Conservation (phyloP, 2,888 invertebrate species). For the Limnephilus lunatus region DNA sequence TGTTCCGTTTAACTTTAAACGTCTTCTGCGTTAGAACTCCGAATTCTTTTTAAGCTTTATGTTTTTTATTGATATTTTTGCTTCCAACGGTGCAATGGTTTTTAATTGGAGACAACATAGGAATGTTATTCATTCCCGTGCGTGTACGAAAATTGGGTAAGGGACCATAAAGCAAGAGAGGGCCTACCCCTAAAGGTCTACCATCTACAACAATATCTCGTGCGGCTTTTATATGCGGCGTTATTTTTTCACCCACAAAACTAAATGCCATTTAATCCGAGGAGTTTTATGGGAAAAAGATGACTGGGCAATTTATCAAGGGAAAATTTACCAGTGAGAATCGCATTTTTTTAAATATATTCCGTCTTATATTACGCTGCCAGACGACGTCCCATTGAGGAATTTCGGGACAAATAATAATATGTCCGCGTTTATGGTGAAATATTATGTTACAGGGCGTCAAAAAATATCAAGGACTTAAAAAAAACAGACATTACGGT, state of each 20-base stretch:
- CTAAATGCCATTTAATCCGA: slow-evolving; percentile 63
- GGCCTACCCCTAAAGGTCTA: slow-evolving; percentile 48
- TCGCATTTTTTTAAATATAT: slow-evolving; percentile 48
- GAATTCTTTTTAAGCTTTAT: too few species aligned
- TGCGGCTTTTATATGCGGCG: slow-evolving; percentile 59
- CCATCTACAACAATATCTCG: slow-evolving; percentile 57
- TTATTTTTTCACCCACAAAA: slow-evolving; percentile 59
- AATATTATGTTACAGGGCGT: not conserved
- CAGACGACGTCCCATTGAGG: not conserved
- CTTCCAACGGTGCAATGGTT: not conserved
- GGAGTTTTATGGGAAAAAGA: slow-evolving; percentile 62
- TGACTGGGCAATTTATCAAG: slow-evolving; percentile 64
- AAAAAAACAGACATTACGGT: not conserved
- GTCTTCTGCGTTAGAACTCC: too few species aligned
- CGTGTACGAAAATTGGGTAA: slow-evolving; percentile 2
- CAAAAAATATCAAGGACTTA: not conserved
- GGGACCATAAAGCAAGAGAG: slow-evolving; percentile 43
- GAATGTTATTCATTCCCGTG: not conserved
- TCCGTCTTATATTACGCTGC: slow-evolving; percentile 4
- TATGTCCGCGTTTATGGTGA: slow-evolving; percentile 17
- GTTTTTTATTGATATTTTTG: not conserved
- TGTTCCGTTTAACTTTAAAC: too few species aligned
- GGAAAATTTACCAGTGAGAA: slow-evolving; percentile 52
- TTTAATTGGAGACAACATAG: not conserved
- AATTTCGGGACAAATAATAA: slow-evolving; percentile 13